Base-by-base conservation (phyloP, 1,140 invertebrate species). In the Galleria mellonella region DNA sequence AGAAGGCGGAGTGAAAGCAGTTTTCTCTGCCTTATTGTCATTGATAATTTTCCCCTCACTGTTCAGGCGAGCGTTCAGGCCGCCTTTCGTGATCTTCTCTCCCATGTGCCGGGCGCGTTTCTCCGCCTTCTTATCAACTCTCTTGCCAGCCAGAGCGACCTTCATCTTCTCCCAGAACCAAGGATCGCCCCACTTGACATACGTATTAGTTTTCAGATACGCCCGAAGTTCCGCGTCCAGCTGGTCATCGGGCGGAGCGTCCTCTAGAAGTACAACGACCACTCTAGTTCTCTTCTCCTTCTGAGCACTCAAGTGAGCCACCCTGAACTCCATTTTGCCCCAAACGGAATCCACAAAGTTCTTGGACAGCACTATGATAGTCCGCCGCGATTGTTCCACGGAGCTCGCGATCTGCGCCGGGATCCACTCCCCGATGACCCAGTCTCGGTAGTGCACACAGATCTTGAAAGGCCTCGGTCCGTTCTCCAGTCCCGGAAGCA, bases 91-190 rank as follows among this genome's bases (percentile, higher is more conserved):
- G 11, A 31, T 6, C 9, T 42, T 42, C 1, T 32, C 29, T 10
- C 6, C 1, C 9, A 14, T 14, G 9, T 5, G 12, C 9, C n/a
- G 7, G 7, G 11, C 7, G n/a, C 28, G 17, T 6, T 23, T 23
- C 17, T 2, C 17, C 17, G 17, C 17, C 17, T 23, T 23, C 17
- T 23, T 6, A 6, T 23, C 7, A n/a, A 14, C 11, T 13, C 36
- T 11, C 12, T 28, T 29, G 7, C 35, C 33, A 5, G 43, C 88
- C 71, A 95, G 68, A 0, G 93, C 93, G 55, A 93, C 95, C 13
- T 88, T 85, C 13, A 97, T 71, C 74, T 94, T 95, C 32, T 94
- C 89, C 94, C 94, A 97, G 64, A 97, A 97, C 89, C 91, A 92
- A 2, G 91, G 91, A 67, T 97, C 94, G n/a, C 91, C 92, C 91